Conservation (phyloP, 2,797 vertebrate species). For the Molothrus aeneus region DNA sequence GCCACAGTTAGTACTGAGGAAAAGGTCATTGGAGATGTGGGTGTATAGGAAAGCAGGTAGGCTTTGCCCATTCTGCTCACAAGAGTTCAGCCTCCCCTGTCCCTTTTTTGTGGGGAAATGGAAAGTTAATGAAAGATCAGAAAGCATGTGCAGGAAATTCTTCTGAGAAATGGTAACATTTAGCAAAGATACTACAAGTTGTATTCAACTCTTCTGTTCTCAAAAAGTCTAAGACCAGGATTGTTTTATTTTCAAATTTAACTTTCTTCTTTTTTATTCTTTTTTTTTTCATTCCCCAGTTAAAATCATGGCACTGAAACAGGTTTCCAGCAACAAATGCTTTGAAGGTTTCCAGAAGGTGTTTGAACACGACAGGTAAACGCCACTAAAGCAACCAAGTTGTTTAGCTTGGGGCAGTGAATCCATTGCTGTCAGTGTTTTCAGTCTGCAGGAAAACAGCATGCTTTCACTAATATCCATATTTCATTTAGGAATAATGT, state of each 20-base stretch:
- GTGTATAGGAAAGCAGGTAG: not conserved
- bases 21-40: not conserved
- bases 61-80: not conserved
- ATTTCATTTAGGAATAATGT: not conserved
- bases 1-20: not conserved
- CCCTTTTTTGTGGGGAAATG: not conserved
- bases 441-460: not conserved
- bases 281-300: not conserved
- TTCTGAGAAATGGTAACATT: not conserved
- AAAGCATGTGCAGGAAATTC: not conserved
- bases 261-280: not conserved
- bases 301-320: constrained; percentile 87
- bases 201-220: not conserved
- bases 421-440: not conserved
- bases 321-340: constrained; percentile 91
- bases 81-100: not conserved
- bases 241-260: not conserved
- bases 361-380: constrained; percentile 95
- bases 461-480: not conserved
- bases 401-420: not conserved
- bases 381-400: not conserved
- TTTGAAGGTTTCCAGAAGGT: constrained; percentile 95
- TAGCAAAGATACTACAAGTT: not conserved
- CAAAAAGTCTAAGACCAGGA: not conserved
- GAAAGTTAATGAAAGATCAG: not conserved